Base-by-base conservation (phyloP, 2,888 invertebrate species). In the Diploptera punctata region DNA sequence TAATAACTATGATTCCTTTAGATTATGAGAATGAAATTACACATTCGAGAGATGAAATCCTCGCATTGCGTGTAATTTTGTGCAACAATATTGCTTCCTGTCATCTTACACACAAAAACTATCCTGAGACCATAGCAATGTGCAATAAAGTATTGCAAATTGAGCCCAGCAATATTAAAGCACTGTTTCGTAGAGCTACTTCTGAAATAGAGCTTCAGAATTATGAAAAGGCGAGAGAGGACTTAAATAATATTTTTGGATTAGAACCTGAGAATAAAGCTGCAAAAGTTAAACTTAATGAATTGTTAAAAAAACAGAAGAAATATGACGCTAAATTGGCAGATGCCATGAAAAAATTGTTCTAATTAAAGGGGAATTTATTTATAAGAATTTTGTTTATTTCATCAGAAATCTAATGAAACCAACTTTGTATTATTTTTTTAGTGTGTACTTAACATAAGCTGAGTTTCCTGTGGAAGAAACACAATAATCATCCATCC, bases 51-150 rank as follows among this genome's bases (percentile, higher is more conserved):
- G 82, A 89, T 7, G 86, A 86, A 52, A 84, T 85, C 2, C 83
- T 88, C 31, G 79, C 80, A 33, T 78, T 85, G 0, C 81, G 83
- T 9, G 83, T 89, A 10, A 89, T 88, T 77, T 84, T 95, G 9
- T 93, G 92, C 80, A 92, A 93, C 77, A 97, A 97, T 82, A 84
- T 96, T 80, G 93, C 95, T 0, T 91, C 92, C 60, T 94, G 95
- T 80, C 91, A 94, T 77, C 85, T 94, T 21, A 89, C 89, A 75
- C 86, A 86, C 74, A 82, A 89, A 10, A 90, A 91, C 76, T 92
- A 88, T 81, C 86, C 88, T 4, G 88, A 90, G 73, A 90, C 90
- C 0, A 80, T 93, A 33, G 84, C 87, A 47, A 85, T 94, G 13
- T 93, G 84, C 83, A 80, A 80, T 9, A 85, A 84, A 78, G 84